Percentiles rank a stretch among this genome's conserved stretches.
phyloP scores from a whole-genome alignment of 2,113 vertebrate genomes.

The Erinaceus europaeus region DNA sequence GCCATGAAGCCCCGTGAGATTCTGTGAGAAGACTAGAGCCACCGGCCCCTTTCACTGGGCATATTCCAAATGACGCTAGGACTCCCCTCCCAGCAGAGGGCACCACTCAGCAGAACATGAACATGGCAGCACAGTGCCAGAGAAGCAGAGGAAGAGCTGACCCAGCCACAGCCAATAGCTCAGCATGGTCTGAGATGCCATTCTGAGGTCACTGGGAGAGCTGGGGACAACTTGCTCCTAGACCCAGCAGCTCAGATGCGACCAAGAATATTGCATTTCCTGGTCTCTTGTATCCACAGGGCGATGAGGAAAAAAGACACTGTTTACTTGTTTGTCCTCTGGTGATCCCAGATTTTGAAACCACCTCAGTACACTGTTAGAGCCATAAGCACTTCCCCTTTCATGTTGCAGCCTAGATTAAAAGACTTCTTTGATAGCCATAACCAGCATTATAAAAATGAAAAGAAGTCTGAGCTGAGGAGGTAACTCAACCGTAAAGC shows the following conservation, averaged over 20 bases:
- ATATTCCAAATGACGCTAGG: background rate
- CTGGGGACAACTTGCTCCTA: background rate
- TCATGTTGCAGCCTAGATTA: background rate
- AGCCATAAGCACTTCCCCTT: background rate
- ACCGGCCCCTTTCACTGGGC: background rate
- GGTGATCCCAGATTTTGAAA: background rate
- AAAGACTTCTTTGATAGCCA: background rate
- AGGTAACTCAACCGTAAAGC: no score
- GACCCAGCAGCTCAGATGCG: background rate
- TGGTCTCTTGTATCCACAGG: constrained; percentile 21
- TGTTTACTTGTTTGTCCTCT: constrained; percentile 12
- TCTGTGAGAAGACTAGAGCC: no score
- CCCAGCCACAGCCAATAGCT: no score
- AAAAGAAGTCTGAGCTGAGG: no score
- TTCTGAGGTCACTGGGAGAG: background rate
- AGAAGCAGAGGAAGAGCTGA: background rate
- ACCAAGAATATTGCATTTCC: background rate
- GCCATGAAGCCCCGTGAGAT: no score
- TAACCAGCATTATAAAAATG: background rate
- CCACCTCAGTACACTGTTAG: background rate
- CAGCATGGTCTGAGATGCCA: background rate
- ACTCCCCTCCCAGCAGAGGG: no score
- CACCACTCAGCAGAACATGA: no score
- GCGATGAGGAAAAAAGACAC: background rate
- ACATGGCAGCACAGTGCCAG: no score